Evolutionary conservation across 1,140 invertebrate genomes (phyloP).

Genomic region (Philopotamus ludificatus): DNA sequence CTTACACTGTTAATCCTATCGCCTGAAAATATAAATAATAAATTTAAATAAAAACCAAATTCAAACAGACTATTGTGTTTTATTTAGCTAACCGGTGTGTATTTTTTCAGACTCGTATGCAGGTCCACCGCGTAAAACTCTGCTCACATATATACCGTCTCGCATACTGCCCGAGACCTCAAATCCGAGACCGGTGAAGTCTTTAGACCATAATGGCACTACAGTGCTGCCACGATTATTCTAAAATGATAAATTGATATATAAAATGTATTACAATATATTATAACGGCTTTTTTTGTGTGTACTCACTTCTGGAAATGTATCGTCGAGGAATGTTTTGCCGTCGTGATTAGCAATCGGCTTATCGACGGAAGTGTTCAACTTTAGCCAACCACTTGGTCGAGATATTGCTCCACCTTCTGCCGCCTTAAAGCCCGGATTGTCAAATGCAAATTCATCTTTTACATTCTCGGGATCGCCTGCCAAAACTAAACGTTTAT

Average conservation of each 20-base stretch:
- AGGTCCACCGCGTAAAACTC: conserved; percentile 81
- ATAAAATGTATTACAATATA: neutral
- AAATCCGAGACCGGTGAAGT: conserved; percentile 90
- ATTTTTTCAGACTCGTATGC: conserved; percentile 82
- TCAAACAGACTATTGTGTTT: neutral
- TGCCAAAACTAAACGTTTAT: conserved; percentile 69
- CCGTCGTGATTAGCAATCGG: conserved; percentile 54
- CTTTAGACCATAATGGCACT: conserved; percentile 77
- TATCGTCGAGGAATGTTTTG: conserved; percentile 49
- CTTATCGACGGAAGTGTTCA: conserved; percentile 47
- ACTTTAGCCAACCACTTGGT: conserved; percentile 35
- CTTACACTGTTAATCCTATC: conserved; percentile 83
- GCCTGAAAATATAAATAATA: conserved; percentile 59
- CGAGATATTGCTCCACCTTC: conserved; percentile 42
- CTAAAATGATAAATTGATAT: neutral
- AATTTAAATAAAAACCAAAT: neutral
- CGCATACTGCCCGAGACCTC: conserved; percentile 85
- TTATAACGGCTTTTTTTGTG: too few species aligned
- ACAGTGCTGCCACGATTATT: conserved; percentile 42
- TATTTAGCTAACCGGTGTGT: conserved; percentile 66
- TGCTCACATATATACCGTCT: conserved; percentile 86
- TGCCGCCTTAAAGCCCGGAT: conserved; percentile 68
- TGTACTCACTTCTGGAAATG: conserved; percentile 21
- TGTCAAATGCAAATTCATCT: conserved; percentile 75
- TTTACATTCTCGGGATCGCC: conserved; percentile 71